Evolutionary conservation across 1,140 invertebrate genomes (phyloP).

Genomic region (Coptotermes formosanus): DNA sequence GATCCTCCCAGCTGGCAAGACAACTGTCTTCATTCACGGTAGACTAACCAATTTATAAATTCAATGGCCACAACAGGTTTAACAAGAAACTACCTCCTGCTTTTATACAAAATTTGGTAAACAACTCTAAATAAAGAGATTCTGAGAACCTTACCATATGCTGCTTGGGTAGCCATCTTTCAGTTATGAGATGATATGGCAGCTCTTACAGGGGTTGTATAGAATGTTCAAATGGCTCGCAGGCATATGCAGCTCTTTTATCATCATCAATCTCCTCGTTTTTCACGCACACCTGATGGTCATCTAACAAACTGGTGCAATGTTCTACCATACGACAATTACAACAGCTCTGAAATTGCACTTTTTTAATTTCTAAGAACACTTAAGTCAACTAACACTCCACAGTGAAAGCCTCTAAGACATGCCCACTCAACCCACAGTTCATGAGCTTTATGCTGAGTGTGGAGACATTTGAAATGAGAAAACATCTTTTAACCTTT

Average conservation of each 20-base stretch:
- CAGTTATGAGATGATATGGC: neutral
- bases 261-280: neutral
- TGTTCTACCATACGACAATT: neutral
- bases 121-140: neutral
- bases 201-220: neutral
- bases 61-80: neutral
- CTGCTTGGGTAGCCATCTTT: neutral
- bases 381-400: too few relatives aligned
- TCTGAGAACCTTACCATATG: neutral
- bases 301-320: neutral
- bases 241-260: neutral
- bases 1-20: neutral
- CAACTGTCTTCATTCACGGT: neutral
- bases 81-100: neutral
- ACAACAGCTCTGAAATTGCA: too few relatives aligned
- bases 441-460: too few relatives aligned
- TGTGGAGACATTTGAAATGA: too few relatives aligned
- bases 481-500: too few relatives aligned
- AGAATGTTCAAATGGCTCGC: neutral
- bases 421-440: too few relatives aligned
- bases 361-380: too few relatives aligned
- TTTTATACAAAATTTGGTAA: neutral
- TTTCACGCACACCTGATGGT: neutral
- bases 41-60: neutral
- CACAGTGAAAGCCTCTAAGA: too few relatives aligned